These are phyloP conservation scores for Formica exsecta DNA, from an alignment of 1,140 invertebrate genomes.

Conservation along the genomic window DNA sequence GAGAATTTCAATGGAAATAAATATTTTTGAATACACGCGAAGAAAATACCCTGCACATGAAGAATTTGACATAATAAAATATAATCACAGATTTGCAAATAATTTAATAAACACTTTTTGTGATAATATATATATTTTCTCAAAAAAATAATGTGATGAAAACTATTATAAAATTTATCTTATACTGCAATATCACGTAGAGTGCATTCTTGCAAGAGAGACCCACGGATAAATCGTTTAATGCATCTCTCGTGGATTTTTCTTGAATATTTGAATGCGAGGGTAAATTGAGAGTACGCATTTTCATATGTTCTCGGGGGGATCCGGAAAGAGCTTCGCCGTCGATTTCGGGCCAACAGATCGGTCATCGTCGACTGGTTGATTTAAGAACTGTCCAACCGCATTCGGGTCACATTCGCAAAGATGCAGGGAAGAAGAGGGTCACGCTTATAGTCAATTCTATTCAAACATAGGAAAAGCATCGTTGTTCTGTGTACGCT, in stretches of 20 bases:
- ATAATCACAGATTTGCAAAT: too few relatives aligned
- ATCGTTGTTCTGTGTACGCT: constrained; percentile 5
- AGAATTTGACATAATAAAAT: too few relatives aligned
- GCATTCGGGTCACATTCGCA: neutral
- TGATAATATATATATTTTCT: neutral
- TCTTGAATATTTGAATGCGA: neutral
- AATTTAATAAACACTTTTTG: neutral
- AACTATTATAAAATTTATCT: neutral
- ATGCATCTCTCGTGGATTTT: neutral
- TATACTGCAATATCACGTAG: neutral
- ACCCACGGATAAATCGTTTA: neutral
- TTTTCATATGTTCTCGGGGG: neutral
- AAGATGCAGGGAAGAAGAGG: constrained; percentile 25
- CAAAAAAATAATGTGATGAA: neutral
- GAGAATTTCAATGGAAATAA: too few relatives aligned
- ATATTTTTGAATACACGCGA: too few relatives aligned
- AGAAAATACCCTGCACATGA: too few relatives aligned
- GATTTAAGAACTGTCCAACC: neutral
- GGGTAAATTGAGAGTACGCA: neutral
- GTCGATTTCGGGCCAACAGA: neutral
- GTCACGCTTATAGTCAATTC: constrained; percentile 14
- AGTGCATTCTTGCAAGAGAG: constrained; percentile 1
- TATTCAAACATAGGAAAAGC: constrained; percentile 25
- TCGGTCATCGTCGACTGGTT: constrained; percentile 16
- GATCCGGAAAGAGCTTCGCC: neutral